Base-by-base conservation (phyloP, 2,888 invertebrate genomes). In the Acronicta psi region DNA sequence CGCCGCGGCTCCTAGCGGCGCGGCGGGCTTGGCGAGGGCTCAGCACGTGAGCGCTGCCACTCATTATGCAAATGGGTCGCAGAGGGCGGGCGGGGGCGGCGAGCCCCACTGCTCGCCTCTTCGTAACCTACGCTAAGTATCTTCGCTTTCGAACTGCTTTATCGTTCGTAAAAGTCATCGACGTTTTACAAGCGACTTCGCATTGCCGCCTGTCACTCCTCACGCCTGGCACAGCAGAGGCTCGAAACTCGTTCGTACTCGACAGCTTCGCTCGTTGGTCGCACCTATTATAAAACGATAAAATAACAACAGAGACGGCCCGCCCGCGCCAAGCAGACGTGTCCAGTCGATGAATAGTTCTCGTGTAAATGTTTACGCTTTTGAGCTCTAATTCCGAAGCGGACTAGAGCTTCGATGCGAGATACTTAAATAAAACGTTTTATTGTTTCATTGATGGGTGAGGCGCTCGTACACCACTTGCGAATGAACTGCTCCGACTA, bases 31-130 rank as follows among this genome's bases (percentile, higher is more conserved):
- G 59, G 34, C 74, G 42, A 72, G 70, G 69, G 66, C 69, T 63
- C 74, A 73, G 65, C 71, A 69, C 70, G 68, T 69, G 68, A 67
- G 74, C 64, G 66, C 75, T 68, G 69, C 68, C 72, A 70, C 86
- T 88, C 84, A 88, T 87, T 88, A 91, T 90, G 90, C 86, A 91
- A 91, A 87, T 88, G 82, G 87, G 86, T 82, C 86, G 87, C 77
- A 74, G 71, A 73, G 77, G 57, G 72, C 17, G 47, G 38, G 37
- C 41, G 46, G 47, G 25, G 58, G 43, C 17, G 64, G 49, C 38
- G 52, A 66, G 64, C 65, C 73, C 61, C 61, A 52, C 49, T 50
- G 47, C 53, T 16, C 59, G 44, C 45, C 40, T 47, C 54, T 38
- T 25, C 43, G 34, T 43, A 59, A 36, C 43, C 55, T 61, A 60